Conservation (phyloP, 2,797 vertebrate genomes). For the Gephyroberyx darwinii region DNA sequence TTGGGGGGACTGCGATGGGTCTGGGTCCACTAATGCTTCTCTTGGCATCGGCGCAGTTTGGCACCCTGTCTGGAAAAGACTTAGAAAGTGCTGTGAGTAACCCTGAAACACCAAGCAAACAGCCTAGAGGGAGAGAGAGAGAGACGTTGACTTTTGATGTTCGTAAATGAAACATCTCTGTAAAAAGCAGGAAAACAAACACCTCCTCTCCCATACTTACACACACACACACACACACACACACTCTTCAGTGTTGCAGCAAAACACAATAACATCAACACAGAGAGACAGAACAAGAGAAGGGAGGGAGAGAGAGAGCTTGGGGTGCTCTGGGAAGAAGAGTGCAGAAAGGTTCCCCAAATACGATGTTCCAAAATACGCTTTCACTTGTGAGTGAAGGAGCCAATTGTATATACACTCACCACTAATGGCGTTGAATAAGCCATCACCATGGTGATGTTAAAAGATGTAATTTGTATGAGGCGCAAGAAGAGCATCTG, state of each 20-base stretch:
- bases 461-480: conserved; percentile 72
- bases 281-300: too few species aligned
- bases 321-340: not conserved
- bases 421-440: conserved; percentile 40
- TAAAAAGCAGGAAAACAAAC: conserved; percentile 27
- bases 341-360: not conserved
- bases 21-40: conserved; percentile 73
- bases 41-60: conserved; percentile 75
- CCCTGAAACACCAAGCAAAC: conserved; percentile 60
- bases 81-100: conserved; percentile 69
- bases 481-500: conserved; percentile 72
- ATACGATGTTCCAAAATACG: not conserved
- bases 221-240: not conserved
- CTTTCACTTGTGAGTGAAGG: conserved; percentile 34
- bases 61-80: conserved; percentile 67
- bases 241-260: not conserved
- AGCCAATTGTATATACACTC: conserved; percentile 38
- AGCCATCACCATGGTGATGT: conserved; percentile 53
- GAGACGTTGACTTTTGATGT: conserved; percentile 36
- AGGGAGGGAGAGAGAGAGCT: not conserved
- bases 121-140: conserved; percentile 31
- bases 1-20: conserved; percentile 50
- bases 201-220: not conserved
- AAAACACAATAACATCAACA: conserved; percentile 1
- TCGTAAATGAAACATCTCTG: conserved; percentile 31